These are phyloP conservation scores for Masnerella sp. DNA, from an alignment of 2,888 invertebrate genomes.

Conservation along the genomic window DNA sequence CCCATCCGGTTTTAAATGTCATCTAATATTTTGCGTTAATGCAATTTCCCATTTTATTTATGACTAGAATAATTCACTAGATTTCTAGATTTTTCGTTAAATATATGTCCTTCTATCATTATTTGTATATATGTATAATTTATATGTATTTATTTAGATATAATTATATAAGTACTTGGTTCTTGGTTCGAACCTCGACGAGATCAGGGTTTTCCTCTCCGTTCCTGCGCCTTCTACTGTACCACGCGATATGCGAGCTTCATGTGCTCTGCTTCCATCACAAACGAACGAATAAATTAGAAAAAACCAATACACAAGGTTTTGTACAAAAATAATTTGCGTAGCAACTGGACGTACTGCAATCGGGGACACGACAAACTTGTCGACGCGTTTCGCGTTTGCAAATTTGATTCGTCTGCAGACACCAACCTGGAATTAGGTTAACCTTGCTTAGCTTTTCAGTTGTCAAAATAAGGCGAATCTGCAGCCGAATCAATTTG, in stretches of 20 bases:
- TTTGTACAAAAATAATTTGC: slow-evolving; percentile 57
- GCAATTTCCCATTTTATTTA: slow-evolving; percentile 66
- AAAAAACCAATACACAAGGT: slow-evolving; percentile 35
- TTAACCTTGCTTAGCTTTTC: too few relatives aligned
- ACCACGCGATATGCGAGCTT: slow-evolving; percentile 27
- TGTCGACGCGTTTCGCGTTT: slow-evolving; percentile 25
- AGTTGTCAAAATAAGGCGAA: too few relatives aligned
- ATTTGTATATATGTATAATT: slow-evolving; percentile 66
- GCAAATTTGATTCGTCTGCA: background rate
- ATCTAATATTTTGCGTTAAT: slow-evolving; percentile 61
- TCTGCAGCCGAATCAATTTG: too few relatives aligned
- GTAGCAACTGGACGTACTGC: slow-evolving; percentile 54
- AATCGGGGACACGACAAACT: slow-evolving; percentile 20
- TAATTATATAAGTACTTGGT: slow-evolving; percentile 81
- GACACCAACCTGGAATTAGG: too few relatives aligned
- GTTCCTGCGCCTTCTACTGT: slow-evolving; percentile 67
- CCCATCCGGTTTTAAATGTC: slow-evolving; percentile 9
- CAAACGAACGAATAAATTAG: slow-evolving; percentile 32
- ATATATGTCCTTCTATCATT: slow-evolving; percentile 65
- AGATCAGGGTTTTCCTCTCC: slow-evolving; percentile 76
- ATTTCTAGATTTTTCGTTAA: slow-evolving; percentile 70
- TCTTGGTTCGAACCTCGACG: slow-evolving; percentile 76
- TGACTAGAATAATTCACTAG: slow-evolving; percentile 75
- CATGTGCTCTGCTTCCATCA: background rate
- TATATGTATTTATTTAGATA: slow-evolving; percentile 79